phyloP scores from a whole-genome alignment of 2,113 vertebrate species.

The Sapajus apella region DNA sequence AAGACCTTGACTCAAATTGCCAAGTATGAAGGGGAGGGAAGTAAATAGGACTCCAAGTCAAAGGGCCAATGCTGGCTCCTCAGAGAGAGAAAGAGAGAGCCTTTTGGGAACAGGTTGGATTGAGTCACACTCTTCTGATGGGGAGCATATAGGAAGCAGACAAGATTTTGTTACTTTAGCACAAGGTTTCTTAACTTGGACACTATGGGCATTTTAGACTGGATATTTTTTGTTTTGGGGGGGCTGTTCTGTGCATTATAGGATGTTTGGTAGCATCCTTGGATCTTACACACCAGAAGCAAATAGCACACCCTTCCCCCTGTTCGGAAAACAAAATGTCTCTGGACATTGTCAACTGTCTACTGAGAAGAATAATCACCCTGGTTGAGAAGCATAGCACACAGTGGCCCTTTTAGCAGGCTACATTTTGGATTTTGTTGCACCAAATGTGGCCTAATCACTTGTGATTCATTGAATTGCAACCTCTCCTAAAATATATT shows the following conservation, averaged over 20 bases:
- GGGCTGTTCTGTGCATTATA: neutral
- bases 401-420: neutral
- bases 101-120: neutral
- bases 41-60: neutral
- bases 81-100: neutral
- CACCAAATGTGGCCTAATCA: neutral
- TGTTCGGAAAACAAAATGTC: neutral
- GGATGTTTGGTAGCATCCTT: neutral
- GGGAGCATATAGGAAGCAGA: neutral
- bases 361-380: neutral
- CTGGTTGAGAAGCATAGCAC: neutral
- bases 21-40: conserved; percentile 53
- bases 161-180: neutral
- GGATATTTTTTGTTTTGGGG: neutral
- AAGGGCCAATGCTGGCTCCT: neutral
- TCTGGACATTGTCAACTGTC: neutral
- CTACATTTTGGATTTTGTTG: neutral
- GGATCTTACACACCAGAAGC: neutral
- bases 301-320: neutral
- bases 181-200: neutral
- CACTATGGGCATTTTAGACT: neutral
- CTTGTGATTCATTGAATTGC: neutral
- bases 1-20: conserved; percentile 75
- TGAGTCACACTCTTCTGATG: neutral
- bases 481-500: neutral